phyloP scores from a whole-genome alignment of 2,888 invertebrate species.

The Eustalomyia histrio region DNA sequence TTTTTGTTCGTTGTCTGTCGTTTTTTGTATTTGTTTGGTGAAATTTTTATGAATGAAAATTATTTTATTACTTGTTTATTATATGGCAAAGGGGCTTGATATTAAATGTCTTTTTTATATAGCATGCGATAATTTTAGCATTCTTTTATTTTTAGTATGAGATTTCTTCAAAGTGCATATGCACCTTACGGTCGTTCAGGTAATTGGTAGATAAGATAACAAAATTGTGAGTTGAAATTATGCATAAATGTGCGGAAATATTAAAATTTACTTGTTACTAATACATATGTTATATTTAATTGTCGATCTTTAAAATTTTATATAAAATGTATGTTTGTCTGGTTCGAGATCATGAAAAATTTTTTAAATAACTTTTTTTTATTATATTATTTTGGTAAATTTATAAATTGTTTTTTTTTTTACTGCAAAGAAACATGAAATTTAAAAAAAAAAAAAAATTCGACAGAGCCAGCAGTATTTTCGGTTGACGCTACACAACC shows the following conservation, averaged over 20 bases:
- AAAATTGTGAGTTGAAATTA: neutral
- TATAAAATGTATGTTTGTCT: too few species aligned
- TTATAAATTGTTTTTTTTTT: too few species aligned
- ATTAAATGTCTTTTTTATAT: conserved; percentile 4
- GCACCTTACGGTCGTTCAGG: neutral
- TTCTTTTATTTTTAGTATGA: neutral
- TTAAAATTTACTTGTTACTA: too few species aligned
- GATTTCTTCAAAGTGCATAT: conserved; percentile 20
- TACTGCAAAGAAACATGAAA: too few species aligned
- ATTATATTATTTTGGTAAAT: too few species aligned
- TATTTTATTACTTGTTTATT: conserved; percentile 35
- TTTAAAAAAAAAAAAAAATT: too few species aligned
- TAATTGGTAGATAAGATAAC: conserved; percentile 14
- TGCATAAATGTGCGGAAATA: neutral
- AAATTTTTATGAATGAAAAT: conserved; percentile 63
- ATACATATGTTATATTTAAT: too few species aligned
- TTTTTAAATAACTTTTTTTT: too few species aligned
- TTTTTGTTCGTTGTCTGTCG: conserved; percentile 1
- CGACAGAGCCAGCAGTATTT: too few species aligned
- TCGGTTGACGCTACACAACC: too few species aligned
- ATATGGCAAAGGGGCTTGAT: neutral
- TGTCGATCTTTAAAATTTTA: too few species aligned
- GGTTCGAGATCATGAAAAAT: too few species aligned
- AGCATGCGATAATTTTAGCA: conserved; percentile 46
- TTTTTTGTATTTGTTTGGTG: conserved; percentile 16